A percentile compares a stretch with the other conserved stretches of the same genome.
Evolutionary conservation across 2,888 invertebrate species (phyloP).

Genomic region (Portevinia maculata): DNA sequence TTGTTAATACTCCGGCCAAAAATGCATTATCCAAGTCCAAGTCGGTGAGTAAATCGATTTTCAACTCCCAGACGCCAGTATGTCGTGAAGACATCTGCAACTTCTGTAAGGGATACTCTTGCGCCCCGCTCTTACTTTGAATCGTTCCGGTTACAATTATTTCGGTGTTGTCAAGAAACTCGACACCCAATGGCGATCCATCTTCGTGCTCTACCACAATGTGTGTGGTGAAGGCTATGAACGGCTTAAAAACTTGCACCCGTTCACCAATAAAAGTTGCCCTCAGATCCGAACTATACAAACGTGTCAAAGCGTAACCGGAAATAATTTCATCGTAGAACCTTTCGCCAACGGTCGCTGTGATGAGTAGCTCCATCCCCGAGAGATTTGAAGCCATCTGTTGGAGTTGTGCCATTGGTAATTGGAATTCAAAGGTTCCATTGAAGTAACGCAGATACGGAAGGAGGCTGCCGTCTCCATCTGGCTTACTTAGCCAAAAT

Average conservation of each 20-base stretch:
- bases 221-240: slow-evolving; percentile 93
- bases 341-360: slow-evolving; percentile 91
- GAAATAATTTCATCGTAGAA: slow-evolving; percentile 90
- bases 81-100: slow-evolving; percentile 86
- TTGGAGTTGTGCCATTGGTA: slow-evolving; percentile 88
- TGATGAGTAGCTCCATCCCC: slow-evolving; percentile 90
- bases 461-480: slow-evolving; percentile 84
- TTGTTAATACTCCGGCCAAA: slow-evolving; percentile 86
- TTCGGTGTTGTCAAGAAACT: slow-evolving; percentile 85
- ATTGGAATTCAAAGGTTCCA: slow-evolving; percentile 92
- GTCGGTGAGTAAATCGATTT: slow-evolving; percentile 88
- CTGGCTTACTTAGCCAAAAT: slow-evolving; percentile 88
- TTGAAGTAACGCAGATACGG: slow-evolving; percentile 90
- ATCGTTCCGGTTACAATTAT: slow-evolving; percentile 87
- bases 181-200: slow-evolving; percentile 88
- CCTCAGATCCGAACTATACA: slow-evolving; percentile 91
- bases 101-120: slow-evolving; percentile 85
- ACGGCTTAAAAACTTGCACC: slow-evolving; percentile 95
- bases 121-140: slow-evolving; percentile 84
- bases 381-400: slow-evolving; percentile 86
- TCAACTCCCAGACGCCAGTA: slow-evolving; percentile 90
- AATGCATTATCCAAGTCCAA: slow-evolving; percentile 84
- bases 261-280: slow-evolving; percentile 92
- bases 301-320: slow-evolving; percentile 92
- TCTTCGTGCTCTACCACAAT: slow-evolving; percentile 94